Conservation (phyloP, 2,888 invertebrate species). For the Tipula helvola region DNA sequence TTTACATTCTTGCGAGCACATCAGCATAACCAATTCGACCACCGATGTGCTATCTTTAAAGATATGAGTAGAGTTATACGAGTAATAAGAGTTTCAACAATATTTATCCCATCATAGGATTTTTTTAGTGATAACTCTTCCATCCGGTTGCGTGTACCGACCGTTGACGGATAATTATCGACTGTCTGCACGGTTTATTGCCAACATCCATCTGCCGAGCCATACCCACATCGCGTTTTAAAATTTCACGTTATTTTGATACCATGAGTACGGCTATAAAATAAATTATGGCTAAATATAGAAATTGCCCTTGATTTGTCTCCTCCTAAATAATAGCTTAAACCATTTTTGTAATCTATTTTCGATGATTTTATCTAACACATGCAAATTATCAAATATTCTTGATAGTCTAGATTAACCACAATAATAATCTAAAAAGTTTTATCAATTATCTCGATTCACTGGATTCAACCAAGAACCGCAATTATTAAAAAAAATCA, state of each 20-base stretch:
- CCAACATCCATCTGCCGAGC: constrained; percentile 36
- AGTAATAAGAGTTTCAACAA: constrained; percentile 48
- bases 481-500: no score
- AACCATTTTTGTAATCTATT: no score
- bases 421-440: no score
- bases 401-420: no score
- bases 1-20: constrained; percentile 99
- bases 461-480: no score
- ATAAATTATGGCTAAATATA: constrained; percentile 97
- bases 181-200: constrained; percentile 56
- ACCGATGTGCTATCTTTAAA: constrained; percentile 95
- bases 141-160: no score
- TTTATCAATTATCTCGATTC: no score
- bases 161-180: constrained; percentile 38
- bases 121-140: constrained; percentile 61
- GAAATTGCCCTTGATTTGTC: constrained; percentile 98
- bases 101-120: constrained; percentile 47
- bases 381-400: no score
- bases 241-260: constrained; percentile 96
- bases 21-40: constrained; percentile 96
- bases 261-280: constrained; percentile 99
- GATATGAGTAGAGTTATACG: constrained; percentile 88
- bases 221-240: constrained; percentile 74
- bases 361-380: no score
- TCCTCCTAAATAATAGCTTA: constrained; percentile 76